A percentile compares a stretch with the other conserved stretches of the same genome.
These are phyloP conservation scores for Datnioides undecimradiatus DNA, from an alignment of 2,113 vertebrate genomes.

Conservation along the genomic window DNA sequence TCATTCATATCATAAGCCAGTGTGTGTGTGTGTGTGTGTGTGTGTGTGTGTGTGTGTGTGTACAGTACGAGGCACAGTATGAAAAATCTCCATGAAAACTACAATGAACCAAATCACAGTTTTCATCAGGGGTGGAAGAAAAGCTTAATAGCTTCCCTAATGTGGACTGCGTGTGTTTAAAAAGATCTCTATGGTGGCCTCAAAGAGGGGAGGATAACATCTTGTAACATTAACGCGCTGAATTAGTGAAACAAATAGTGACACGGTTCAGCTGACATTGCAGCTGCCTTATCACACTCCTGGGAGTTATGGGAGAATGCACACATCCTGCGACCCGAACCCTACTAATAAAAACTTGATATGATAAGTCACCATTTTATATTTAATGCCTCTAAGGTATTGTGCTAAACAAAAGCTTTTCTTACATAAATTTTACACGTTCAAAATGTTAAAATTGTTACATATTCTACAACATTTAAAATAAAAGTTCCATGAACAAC, in stretches of 20 bases:
- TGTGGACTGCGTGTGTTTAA: conserved; percentile 27
- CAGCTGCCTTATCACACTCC: conserved; percentile 21
- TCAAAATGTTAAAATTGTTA: background rate
- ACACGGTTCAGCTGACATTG: conserved; percentile 22
- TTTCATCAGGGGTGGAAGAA: conserved; percentile 11
- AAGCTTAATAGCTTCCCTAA: conserved; percentile 37
- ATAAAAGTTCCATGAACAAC: too few species aligned
- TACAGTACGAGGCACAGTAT: conserved; percentile 10
- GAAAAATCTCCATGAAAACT: conserved; percentile 22
- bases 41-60: conserved; percentile 36
- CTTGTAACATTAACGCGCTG: conserved; percentile 29
- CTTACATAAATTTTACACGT: background rate
- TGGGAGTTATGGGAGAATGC: background rate
- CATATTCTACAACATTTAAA: background rate
- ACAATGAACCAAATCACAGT: conserved; percentile 10
- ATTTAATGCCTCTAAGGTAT: background rate
- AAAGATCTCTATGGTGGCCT: conserved; percentile 5
- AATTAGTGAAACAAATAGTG: conserved; percentile 57
- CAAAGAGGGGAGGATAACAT: conserved; percentile 27
- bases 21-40: conserved; percentile 38
- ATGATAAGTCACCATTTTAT: background rate
- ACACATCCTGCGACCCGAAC: conserved; percentile 6
- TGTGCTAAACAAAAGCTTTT: background rate
- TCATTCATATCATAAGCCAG: conserved; percentile 68
- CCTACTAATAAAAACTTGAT: background rate